Evolutionary conservation across 1,140 invertebrate species (phyloP).

Genomic region (Ostrea edulis): DNA sequence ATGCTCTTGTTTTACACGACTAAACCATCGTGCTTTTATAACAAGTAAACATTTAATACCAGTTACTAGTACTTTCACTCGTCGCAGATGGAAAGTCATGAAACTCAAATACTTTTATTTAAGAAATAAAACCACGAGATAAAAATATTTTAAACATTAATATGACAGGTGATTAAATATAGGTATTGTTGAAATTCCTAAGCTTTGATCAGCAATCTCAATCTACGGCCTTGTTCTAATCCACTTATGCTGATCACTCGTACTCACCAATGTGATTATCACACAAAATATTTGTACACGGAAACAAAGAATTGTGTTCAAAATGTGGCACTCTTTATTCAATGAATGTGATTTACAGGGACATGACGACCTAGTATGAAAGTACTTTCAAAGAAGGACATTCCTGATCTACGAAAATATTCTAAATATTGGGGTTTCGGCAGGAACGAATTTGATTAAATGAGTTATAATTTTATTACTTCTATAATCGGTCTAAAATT

Average conservation of each 20-base stretch:
- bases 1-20: too few relatives aligned
- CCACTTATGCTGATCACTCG: neutral
- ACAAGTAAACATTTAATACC: too few relatives aligned
- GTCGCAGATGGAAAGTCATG: neutral
- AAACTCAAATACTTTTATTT: neutral
- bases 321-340: neutral
- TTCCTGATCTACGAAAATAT: neutral
- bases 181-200: neutral
- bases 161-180: constrained; percentile 36
- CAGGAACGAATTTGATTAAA: neutral
- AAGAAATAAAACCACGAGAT: neutral
- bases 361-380: neutral
- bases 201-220: neutral
- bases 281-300: constrained; percentile 29
- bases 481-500: constrained; percentile 1
- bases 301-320: constrained; percentile 23
- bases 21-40: too few relatives aligned
- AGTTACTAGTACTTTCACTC: too few relatives aligned
- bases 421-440: neutral
- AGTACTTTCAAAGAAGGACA: neutral
- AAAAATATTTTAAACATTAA: neutral
- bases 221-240: neutral
- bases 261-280: neutral
- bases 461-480: constrained; percentile 10
- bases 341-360: constrained; percentile 24